Base-by-base conservation (phyloP, 1,140 invertebrate genomes). In the Polyergus mexicanus region DNA sequence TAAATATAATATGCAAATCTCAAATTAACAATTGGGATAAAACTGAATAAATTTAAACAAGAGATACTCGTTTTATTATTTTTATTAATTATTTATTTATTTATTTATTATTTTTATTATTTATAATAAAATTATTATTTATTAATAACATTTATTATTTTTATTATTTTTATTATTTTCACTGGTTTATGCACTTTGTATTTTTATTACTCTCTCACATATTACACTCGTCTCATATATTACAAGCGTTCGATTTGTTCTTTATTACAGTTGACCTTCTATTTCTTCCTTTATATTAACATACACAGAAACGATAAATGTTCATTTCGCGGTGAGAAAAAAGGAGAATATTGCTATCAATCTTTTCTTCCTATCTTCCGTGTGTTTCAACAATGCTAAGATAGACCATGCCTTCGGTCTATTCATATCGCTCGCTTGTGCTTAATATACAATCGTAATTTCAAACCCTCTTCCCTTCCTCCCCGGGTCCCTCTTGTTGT, bases 381-480 rank as follows among this genome's bases (percentile, higher is more conserved):
- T 19, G 65, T 56, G 35, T 25, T 80, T 71, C 35, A 66, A 81
- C 56, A 71, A 71, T 69, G 66, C 78, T 72, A 72, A 71, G 78
- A 38, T 72, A 81, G 38, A 11, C 68, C 47, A 38, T 71, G 19
- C 11, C 32, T n/a, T 35, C 35, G 25, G 51, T 81, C 51, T 81
- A 81, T 81, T 81, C 78, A 81, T 58, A 71, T 6, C 54, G 41
- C 13, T 32, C 63, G 77, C 51, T 22, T 69, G 38, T 71, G 77
- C 32, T 71, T 81, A 81, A 58, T 81, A 81, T 81, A 68, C 77
- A 81, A 25, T 72, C 51, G 66, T 72, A 81, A 81, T 72, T 81
- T 22, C 65, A 81, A 56, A 35, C 35, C 63, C n/a, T 41, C n/a
- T 7, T 32, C 41, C 6, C 35, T 38, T 32, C 32, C 47, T 38